Percentiles rank a stretch among this genome's conserved stretches.
phyloP scores from a whole-genome alignment of 2,113 vertebrate species.

The Rhineura floridana region DNA sequence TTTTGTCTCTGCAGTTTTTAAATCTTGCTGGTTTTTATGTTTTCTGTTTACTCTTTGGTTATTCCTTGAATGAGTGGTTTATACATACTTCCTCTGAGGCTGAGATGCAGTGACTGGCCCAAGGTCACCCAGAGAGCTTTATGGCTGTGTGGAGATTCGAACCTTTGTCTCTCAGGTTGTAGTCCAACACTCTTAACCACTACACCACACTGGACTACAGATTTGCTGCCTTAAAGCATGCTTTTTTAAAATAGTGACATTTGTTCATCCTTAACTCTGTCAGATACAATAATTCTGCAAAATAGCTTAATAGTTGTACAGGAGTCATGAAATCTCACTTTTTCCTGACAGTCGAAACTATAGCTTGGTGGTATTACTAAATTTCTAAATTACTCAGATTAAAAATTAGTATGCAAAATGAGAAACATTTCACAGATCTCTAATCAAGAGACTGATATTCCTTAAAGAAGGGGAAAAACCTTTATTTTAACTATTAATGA shows the following conservation, averaged over 20 bases:
- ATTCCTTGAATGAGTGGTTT: too few relatives aligned
- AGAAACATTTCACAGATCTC: not conserved
- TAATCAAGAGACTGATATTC: not conserved
- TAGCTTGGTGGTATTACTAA: not conserved
- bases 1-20: too few relatives aligned
- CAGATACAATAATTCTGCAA: not conserved
- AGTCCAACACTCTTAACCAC: too few relatives aligned
- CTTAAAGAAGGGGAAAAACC: not conserved
- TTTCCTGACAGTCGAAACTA: not conserved
- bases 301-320: not conserved
- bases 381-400: slow-evolving; percentile 20
- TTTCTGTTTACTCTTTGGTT: too few relatives aligned
- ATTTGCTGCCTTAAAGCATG: not conserved
- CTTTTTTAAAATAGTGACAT: not conserved
- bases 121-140: too few relatives aligned
- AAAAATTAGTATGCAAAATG: not conserved
- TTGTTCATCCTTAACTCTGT: not conserved
- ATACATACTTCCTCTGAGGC: too few relatives aligned
- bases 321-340: not conserved
- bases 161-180: too few relatives aligned
- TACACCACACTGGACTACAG: too few relatives aligned
- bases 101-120: too few relatives aligned
- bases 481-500: not conserved
- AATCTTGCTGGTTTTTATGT: too few relatives aligned
- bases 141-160: too few relatives aligned